Evolutionary conservation across 1,140 invertebrate genomes (phyloP), one percentile per base, ranked within the genome.

Genomic region (Apis laboriosa): DNA sequence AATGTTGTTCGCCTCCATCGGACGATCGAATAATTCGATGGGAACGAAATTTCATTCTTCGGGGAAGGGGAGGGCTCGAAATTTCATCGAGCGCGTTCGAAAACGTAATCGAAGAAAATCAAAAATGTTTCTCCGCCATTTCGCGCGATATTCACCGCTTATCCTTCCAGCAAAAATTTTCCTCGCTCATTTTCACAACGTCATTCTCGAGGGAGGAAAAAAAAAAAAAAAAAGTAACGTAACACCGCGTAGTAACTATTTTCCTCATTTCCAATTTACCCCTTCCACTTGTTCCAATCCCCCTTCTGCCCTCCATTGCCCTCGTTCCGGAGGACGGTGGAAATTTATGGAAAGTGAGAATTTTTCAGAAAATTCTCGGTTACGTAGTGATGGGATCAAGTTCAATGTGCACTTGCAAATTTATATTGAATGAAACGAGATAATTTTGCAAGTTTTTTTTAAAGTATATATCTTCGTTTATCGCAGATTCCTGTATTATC

Each of bases 291-390:
- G 4, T 8, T 24, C 19, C 60, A 9, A 49, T 43, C 28, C 53
- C 28, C 55, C 55, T 12, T 63, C n/a, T 24, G 17, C 34, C 15
- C 21, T 24, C 15, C 51, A 4, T 34, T 24, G 34, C 21, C 58
- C 61, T 85, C 24, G 53, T 56, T 53, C 60, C 71, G 13, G 67
- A 49, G 24, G 63, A 66, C 53, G 53, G 17, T 15, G 15, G 24
- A 84, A 83, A 66, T 86, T 86, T 87, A 84, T 73, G 68, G 80
- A 76, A 61, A 66, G 28, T 34, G n/a, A 13, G n/a, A 71, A 61
- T 75, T 83, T 87, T 63, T 43, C 34, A 43, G 34, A 43, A 43
- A 43, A 43, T 43, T 43, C 34, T 43, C 34, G 34, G 4, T 34
- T 34, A 34, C 34, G 34, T 12, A 12, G 21, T 9, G 21, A 63